phyloP scores from a whole-genome alignment of 2,888 invertebrate genomes.

The Coleophora flavipennella region DNA sequence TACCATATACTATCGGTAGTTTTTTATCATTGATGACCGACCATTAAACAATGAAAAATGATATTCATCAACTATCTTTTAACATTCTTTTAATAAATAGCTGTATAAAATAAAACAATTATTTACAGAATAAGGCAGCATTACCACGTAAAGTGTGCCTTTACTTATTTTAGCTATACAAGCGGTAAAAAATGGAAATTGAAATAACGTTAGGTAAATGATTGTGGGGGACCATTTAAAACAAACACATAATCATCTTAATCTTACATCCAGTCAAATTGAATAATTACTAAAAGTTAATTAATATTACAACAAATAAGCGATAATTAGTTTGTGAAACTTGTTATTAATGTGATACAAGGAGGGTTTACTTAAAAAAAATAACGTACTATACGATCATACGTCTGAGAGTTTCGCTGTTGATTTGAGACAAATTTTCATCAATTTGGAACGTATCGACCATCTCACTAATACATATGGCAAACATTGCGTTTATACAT shows the following conservation, averaged over 20 bases:
- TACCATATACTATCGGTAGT: conserved; percentile 70
- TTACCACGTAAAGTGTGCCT: conserved; percentile 69
- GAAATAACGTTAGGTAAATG: conserved; percentile 44
- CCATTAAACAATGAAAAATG: conserved; percentile 70
- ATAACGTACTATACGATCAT: conserved; percentile 30
- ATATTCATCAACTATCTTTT: conserved; percentile 66
- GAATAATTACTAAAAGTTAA: conserved; percentile 65
- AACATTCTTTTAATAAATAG: conserved; percentile 73
- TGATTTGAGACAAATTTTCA: conserved; percentile 40
- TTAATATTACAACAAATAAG: conserved; percentile 66
- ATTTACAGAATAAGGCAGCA: conserved; percentile 73
- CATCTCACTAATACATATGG: conserved; percentile 68
- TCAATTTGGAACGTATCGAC: conserved; percentile 51
- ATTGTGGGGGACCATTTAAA: conserved; percentile 44
- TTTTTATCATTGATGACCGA: conserved; percentile 69
- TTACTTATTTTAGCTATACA: conserved; percentile 67
- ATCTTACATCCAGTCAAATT: conserved; percentile 61
- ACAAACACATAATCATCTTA: conserved; percentile 46
- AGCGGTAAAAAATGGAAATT: conserved; percentile 65
- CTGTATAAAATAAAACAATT: conserved; percentile 74
- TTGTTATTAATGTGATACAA: conserved; percentile 45
- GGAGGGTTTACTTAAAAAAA: conserved; percentile 30
- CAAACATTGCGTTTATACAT: conserved; percentile 52
- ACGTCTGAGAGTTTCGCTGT: conserved; percentile 34
- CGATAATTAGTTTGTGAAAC: conserved; percentile 70